Base-by-base conservation (phyloP, 2,797 vertebrate genomes). In the Diplodus puntazzo region DNA sequence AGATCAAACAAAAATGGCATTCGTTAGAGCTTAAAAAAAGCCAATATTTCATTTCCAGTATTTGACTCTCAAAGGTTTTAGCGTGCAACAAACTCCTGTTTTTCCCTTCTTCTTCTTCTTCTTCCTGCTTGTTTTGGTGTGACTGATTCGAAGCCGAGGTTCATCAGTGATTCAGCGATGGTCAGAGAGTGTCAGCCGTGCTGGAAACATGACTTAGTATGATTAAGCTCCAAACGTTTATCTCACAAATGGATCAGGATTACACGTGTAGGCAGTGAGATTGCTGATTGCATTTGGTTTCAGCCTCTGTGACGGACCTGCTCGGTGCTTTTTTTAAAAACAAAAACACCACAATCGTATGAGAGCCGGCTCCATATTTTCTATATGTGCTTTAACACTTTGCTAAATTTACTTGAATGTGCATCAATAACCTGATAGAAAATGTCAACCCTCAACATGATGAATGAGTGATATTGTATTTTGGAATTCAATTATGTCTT, bases 401-500 rank as follows among this genome's bases (percentile, higher is more conserved):
- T 57, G 60, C 75, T 68, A 66, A 78, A 79, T 83, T 77, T 61
- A 77, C 79, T 79, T 67, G 74, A 84, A 81, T 81, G 77, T 84
- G 69, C 81, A 87, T 90, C 86, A 88, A 67, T 89, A 87, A 81
- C 70, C 61, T 82, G 80, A 85, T 84, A 77, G 81, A 87, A 91
- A 93, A 25, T 87, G 90, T 90, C 92, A 91, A 13, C 75, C 23
- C 76, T 90, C 77, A 86, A 81, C 76, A 74, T 91, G 91, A 93
- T 91, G 82, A 88, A 93, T 89, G 89, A 90, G 74, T 89, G 87
- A 92, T 86, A 80, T 80, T 85, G 81, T 83, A 72, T 83, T 89
- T 79, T 88, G 63, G 61, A 90, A 91, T 91, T 89, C 81, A 89
- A 89, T 93, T 91, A 92, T 88, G 81, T 82, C 83, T 66, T 65